These are phyloP conservation scores for Fragum whitleyi DNA, from an alignment of 2,888 invertebrate genomes.

Conservation along the genomic window DNA sequence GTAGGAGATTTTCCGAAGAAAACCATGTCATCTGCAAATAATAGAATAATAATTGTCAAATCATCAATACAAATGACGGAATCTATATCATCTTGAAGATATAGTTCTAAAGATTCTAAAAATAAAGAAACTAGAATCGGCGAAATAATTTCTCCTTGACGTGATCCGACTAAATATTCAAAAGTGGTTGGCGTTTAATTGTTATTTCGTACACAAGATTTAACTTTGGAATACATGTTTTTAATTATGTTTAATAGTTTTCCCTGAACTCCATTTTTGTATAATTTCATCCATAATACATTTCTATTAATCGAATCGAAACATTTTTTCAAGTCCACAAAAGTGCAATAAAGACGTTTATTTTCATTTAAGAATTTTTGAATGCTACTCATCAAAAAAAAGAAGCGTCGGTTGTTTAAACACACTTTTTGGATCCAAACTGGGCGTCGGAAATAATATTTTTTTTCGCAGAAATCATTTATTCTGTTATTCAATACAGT, in stretches of 20 bases:
- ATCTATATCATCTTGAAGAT: background rate
- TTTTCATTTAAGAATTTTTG: constrained; percentile 15
- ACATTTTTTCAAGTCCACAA: no score
- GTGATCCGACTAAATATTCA: constrained; percentile 10
- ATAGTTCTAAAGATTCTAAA: constrained; percentile 10
- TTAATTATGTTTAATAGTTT: constrained; percentile 12
- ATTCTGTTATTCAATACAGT: constrained; percentile 34
- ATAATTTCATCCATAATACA: constrained; percentile 29
- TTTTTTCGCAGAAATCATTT: constrained; percentile 1
- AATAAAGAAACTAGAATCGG: constrained; percentile 28
- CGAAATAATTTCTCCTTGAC: constrained; percentile 27
- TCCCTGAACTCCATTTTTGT: constrained; percentile 16
- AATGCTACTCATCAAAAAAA: constrained; percentile 14
- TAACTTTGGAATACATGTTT: constrained; percentile 29
- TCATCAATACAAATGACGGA: constrained; percentile 9
- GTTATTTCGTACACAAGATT: constrained; percentile 18
- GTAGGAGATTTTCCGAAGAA: constrained; percentile 7
- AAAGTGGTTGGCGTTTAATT: constrained; percentile 12
- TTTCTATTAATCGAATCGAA: no score
- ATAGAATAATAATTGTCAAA: constrained; percentile 15
- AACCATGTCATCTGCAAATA: constrained; percentile 35
- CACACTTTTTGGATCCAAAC: constrained; percentile 18
- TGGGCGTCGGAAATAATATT: constrained; percentile 18
- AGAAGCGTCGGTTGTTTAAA: constrained; percentile 25
- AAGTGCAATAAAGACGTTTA: constrained; percentile 19